phyloP scores from a whole-genome alignment of 2,797 vertebrate genomes.

The Artibeus lituratus region DNA sequence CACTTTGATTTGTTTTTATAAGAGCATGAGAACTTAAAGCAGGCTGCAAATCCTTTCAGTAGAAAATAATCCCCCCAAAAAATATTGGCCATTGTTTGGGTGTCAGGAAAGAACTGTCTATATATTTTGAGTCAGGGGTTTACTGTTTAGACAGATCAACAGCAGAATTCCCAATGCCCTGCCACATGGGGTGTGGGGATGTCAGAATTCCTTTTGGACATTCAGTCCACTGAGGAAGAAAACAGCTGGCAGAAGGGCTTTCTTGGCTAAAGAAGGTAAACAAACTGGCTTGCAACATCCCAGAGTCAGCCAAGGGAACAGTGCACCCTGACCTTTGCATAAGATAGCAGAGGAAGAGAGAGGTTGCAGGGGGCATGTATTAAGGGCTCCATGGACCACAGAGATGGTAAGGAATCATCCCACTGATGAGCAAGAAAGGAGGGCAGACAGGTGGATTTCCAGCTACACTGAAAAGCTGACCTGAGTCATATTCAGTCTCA shows the following conservation, averaged over 20 bases:
- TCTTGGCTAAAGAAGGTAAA: neutral
- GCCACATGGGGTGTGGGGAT: neutral
- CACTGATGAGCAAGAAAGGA: neutral
- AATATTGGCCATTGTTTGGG: constrained; percentile 5
- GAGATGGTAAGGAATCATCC: neutral
- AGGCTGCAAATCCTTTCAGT: constrained; percentile 41
- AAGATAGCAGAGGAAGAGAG: neutral
- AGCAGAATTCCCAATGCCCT: neutral
- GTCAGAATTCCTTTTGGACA: neutral
- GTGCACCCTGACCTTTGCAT: neutral
- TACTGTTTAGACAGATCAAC: neutral
- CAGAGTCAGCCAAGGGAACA: neutral
- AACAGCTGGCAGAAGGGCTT: neutral
- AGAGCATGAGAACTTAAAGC: constrained; percentile 27
- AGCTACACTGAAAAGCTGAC: neutral
- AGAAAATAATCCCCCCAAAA: constrained; percentile 40
- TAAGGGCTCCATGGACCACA: neutral
- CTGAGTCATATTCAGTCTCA: neutral
- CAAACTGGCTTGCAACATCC: neutral
- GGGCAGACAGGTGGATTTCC: neutral
- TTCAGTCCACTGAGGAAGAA: neutral
- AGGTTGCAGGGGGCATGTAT: neutral
- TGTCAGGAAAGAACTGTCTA: neutral
- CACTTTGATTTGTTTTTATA: constrained; percentile 62
- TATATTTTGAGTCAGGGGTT: constrained; percentile 26